Percentiles rank a stretch among this genome's conserved stretches.
Evolutionary conservation across 2,888 invertebrate genomes (phyloP).

Genomic region (Hypomecis atomaria): DNA sequence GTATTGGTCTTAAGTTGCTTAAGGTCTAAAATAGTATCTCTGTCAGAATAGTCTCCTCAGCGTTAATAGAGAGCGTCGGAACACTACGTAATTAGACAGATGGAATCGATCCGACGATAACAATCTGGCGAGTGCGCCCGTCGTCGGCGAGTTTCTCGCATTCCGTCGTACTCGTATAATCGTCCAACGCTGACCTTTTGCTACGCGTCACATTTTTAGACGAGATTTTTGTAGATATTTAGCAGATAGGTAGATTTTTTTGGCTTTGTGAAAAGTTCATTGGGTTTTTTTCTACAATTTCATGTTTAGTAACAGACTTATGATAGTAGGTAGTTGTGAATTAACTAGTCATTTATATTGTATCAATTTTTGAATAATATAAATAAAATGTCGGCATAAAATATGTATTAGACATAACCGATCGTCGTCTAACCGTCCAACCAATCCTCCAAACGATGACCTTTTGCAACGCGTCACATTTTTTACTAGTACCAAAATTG

Average conservation of each 20-base stretch:
- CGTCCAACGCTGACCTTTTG: constrained; percentile 9
- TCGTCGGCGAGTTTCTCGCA: not conserved
- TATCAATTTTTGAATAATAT: too few species aligned
- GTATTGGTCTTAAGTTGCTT: too few species aligned
- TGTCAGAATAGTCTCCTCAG: not conserved
- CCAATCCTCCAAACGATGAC: too few species aligned
- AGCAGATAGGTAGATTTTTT: not conserved
- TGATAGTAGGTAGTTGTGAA: too few species aligned
- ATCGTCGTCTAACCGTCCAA: too few species aligned
- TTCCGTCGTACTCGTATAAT: constrained; percentile 2
- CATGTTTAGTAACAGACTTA: too few species aligned
- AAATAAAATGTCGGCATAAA: too few species aligned
- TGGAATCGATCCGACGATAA: constrained; percentile 37
- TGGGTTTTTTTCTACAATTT: too few species aligned
- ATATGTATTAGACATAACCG: too few species aligned
- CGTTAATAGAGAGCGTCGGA: constrained; percentile 30
- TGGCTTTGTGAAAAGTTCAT: not conserved
- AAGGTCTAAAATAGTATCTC: not conserved
- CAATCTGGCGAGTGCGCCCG: constrained; percentile 22
- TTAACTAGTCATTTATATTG: too few species aligned
- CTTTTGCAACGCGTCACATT: too few species aligned
- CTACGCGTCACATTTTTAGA: constrained; percentile 7
- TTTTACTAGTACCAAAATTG: too few species aligned
- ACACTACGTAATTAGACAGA: constrained; percentile 43
- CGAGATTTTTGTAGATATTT: not conserved